Evolutionary conservation across 2,888 invertebrate species (phyloP), one percentile per base, ranked within the genome.

Genomic region (Drosophila hamatofila): DNA sequence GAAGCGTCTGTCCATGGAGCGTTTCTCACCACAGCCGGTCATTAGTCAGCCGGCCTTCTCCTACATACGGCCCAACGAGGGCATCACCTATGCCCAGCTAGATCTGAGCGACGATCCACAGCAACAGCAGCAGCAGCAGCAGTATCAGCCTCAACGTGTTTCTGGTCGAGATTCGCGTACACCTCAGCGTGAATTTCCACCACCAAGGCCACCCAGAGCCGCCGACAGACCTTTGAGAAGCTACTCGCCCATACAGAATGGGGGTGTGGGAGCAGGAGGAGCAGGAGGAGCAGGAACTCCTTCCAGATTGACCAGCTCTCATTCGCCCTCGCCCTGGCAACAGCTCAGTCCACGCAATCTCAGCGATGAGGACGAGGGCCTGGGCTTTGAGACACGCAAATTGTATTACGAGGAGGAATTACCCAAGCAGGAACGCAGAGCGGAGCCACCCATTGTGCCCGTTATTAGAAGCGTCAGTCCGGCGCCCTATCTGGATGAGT

Each of bases 31-130:
- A 1, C 95, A 96, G 51, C 95, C 96, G 2, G 94, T 95, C 78
- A 96, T 96, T 89, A 94, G 95, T 79, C 96, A 96, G 89, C 95
- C 96, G 89, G 97, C 96, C 35, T 97, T 97, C 92, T 97, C 97
- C 0, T 97, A 97, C 84, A 96, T 96, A 94, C 94, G 88, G 79
- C 93, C 94, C 69, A 94, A 94, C 81, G 93, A 94, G 84, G 94
- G 95, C 75, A 94, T 96, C 27, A 96, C 97, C 54, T 97, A 97
- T 89, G 96, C 97, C 9, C 96, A 97, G 91, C 95, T 97, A 5
- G 91, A 91, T 42, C 64, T 82, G 48, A 87, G 80, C 51, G 91
- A 91, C 11, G 91, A 91, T 49, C 65, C 52, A 11, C 73, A 75
- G 51, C 67, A 91, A 51, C 65, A 54, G 11, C 73, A 75, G 23